These are phyloP conservation scores for Gopherus flavomarginatus DNA, from an alignment of 2,113 vertebrate genomes.

Conservation along the genomic window DNA sequence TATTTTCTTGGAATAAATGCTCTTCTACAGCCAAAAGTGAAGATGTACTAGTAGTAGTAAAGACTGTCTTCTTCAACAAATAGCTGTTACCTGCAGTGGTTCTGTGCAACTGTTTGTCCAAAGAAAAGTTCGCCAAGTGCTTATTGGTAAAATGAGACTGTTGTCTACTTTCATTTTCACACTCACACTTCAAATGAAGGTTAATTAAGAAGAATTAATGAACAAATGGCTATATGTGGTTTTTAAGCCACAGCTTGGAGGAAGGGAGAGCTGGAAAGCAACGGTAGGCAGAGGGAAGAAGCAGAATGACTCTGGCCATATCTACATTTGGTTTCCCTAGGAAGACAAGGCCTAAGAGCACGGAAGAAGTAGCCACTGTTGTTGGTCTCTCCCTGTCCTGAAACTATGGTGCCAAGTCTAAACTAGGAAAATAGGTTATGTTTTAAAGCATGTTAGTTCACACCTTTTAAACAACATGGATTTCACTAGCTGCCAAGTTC, in stretches of 20 bases:
- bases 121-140: neutral
- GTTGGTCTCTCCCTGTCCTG: neutral
- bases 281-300: neutral
- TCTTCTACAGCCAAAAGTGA: neutral
- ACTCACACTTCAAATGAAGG: neutral
- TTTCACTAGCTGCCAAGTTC: neutral
- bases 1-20: neutral
- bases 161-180: neutral
- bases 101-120: neutral
- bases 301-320: neutral
- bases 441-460: neutral
- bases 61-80: neutral
- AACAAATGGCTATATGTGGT: neutral
- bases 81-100: rapidly evolving
- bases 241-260: neutral
- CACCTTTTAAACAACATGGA: neutral
- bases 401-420: neutral
- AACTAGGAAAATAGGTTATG: neutral
- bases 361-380: neutral
- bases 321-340: neutral
- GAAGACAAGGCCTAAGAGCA: neutral
- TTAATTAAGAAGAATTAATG: neutral
- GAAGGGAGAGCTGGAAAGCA: neutral
- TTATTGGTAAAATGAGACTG: neutral
- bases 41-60: neutral